These are phyloP conservation scores for Tetragnatha montana DNA, from an alignment of 2,888 invertebrate genomes.

Conservation along the genomic window DNA sequence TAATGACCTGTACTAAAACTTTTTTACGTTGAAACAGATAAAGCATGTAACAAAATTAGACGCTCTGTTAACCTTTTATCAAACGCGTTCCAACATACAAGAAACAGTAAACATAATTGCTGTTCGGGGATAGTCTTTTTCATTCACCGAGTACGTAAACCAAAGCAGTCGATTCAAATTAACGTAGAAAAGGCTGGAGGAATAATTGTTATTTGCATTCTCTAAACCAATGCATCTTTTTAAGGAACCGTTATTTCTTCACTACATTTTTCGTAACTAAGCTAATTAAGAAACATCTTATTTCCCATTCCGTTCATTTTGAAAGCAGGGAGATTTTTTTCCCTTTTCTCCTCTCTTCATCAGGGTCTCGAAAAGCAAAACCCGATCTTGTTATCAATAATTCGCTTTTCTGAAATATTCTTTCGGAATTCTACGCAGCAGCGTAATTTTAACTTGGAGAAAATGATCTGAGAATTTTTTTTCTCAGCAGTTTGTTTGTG, in stretches of 20 bases:
- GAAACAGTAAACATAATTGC: background rate
- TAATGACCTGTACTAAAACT: background rate
- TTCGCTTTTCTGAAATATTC: background rate
- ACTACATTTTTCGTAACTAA: conserved; percentile 46
- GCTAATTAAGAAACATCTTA: conserved; percentile 45
- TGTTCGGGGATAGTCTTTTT: background rate
- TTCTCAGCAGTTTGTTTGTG: background rate
- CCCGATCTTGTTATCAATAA: background rate
- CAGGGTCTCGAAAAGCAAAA: background rate
- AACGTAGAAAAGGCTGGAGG: conserved; percentile 16
- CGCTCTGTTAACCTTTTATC: background rate
- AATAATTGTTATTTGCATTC: conserved; percentile 31
- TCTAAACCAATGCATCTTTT: conserved; percentile 40
- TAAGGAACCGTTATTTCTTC: conserved; percentile 33
- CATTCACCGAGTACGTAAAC: background rate
- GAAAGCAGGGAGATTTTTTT: background rate
- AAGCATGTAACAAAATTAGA: background rate
- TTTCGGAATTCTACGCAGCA: background rate
- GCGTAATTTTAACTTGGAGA: background rate
- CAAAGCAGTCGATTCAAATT: conserved; percentile 23
- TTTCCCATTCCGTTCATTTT: conserved; percentile 3
- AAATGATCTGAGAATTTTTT: background rate
- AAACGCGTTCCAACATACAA: background rate
- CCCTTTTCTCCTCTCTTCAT: background rate
- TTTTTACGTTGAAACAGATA: background rate